Base-by-base conservation (phyloP, 2,113 vertebrate species). In the Syngnathoides biaculeatus region DNA sequence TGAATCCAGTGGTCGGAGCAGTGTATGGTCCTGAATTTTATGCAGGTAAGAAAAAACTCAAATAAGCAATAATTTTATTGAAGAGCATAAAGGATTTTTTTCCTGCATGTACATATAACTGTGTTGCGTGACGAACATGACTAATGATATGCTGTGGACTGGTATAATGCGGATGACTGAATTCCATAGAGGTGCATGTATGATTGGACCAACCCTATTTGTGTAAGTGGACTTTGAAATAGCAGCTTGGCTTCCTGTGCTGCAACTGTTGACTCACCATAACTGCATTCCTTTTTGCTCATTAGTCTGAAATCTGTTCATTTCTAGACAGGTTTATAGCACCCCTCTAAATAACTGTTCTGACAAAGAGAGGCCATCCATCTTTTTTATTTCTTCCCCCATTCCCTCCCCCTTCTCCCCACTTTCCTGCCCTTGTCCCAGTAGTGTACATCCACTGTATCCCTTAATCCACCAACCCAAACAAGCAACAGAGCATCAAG, bases 251-350 rank as follows among this genome's bases (percentile, higher is more conserved):
- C 79, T 86, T 86, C 73, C 84, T 84, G 71, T 77, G 80, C 77
- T 81, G 74, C 77, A 77, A 71, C 63, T 74, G 69, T 79, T 80
- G 63, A 64, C 69, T 81, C 69, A 43, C 69, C 71, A 66, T 85
- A 79, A 77, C 77, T 70, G 71, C 67, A 61, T 65, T 69, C 69
- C 78, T 80, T 84, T 86, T 76, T 89, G 83, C 83, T 87, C 86
- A 90, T 91, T 90, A 88, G 85, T 87, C 81, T 88, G 84, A 90
- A 89, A 90, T 90, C 88, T 88, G 89, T 87, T 89, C 81, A 70
- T 87, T 86, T 82, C 73, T 72, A 76, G 83, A 90, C 86, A 91
- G 88, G 73, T 90, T 91, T 89, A 89, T 75, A 78, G 82, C 86
- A 48, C 71, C 80, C 75, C 84, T 80, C 82, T 91, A 91, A 91